Percentiles rank a stretch among this genome's conserved stretches.
These are phyloP conservation scores for Pseudorhombus dupliciocellatus DNA, from an alignment of 2,113 vertebrate species.

Conservation along the genomic window DNA sequence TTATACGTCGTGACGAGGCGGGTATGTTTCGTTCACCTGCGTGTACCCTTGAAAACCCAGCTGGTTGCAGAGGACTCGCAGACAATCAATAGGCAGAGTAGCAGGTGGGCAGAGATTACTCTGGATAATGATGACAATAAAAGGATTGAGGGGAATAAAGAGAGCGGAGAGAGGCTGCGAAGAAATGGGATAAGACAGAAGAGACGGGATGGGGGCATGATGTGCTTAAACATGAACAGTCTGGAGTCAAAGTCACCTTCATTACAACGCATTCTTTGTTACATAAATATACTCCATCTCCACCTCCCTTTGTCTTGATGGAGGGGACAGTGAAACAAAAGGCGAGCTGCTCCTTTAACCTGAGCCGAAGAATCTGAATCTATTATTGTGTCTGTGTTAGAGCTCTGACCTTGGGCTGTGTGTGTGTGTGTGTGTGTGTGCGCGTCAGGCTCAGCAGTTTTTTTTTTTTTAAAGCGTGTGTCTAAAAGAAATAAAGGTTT, in stretches of 20 bases:
- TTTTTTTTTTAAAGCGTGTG: too few species aligned
- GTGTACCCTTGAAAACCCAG: slow-evolving; percentile 51
- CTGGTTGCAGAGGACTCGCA: slow-evolving; percentile 41
- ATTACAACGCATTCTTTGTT: slow-evolving; percentile 52
- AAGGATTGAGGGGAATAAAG: slow-evolving; percentile 44
- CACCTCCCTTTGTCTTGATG: slow-evolving; percentile 11
- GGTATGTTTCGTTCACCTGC: slow-evolving; percentile 32
- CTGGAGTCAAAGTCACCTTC: slow-evolving; percentile 75
- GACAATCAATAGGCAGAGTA: slow-evolving; percentile 57
- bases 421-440: too few species aligned
- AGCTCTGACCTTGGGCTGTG: background rate
- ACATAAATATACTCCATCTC: slow-evolving; percentile 23
- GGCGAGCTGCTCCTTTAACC: background rate
- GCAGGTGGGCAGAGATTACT: slow-evolving; percentile 58
- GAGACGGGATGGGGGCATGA: slow-evolving; percentile 32
- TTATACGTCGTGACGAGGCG: slow-evolving; percentile 5
- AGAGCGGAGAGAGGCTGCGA: slow-evolving; percentile 11
- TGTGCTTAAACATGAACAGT: slow-evolving; percentile 61
- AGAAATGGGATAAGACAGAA: slow-evolving; percentile 18
- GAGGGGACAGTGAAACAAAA: background rate
- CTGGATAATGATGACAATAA: slow-evolving; percentile 64
- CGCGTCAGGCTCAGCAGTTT: too few species aligned
- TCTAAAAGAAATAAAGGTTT: background rate
- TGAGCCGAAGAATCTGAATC: slow-evolving; percentile 9
- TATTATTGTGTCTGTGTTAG: background rate